Base-by-base conservation (phyloP, 1,140 invertebrate species). In the Laodelphax striatellus region DNA sequence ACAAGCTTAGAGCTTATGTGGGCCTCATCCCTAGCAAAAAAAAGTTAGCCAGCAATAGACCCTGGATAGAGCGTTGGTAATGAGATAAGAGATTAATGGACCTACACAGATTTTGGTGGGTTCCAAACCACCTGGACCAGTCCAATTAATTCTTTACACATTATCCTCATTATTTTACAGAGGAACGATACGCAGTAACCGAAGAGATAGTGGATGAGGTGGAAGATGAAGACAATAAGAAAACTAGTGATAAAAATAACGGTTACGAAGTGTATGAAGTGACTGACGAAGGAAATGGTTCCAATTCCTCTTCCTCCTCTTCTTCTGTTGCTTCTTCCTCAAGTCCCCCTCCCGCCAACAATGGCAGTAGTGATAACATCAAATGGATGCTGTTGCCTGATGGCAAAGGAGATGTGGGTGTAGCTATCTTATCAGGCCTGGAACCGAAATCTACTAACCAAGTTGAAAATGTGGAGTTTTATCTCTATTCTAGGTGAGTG, bases 381-480 rank as follows among this genome's bases (percentile, higher is more conserved):
- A 66, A 64, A 16, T 84, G 82, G 82, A 80, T 83, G 50, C 80
- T 82, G 56, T 79, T 84, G 71, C 81, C 82, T 1, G 80, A 83
- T 68, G 82, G 80, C 11, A 75, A 81, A 62, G 80, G 75, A 2
- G 71, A 76, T 5, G 75, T 78, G 0, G 78, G 81, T 64, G 77
- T 80, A 14, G 79, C 81, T 11, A 70, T 77, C 28, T 58, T 77
- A 4, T 76, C 73, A 52, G 68, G 70, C 2, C 24, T 65, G 1
- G 54, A 61, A 57, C 62, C 58, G 11, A 57, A 62, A 28, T 16
- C 17, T 13, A 57, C 60, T 16, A 43, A 38, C 31, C 50, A 21
- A 14, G 10, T 61, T 13, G 44, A 68, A 10, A 57, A 57, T 28
- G 62, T 68, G n/a, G 61, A 67, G 52, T 68, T 68, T 62, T 61